Base-by-base conservation (phyloP, 2,888 invertebrate species). In the Siphonodentalium dalli region DNA sequence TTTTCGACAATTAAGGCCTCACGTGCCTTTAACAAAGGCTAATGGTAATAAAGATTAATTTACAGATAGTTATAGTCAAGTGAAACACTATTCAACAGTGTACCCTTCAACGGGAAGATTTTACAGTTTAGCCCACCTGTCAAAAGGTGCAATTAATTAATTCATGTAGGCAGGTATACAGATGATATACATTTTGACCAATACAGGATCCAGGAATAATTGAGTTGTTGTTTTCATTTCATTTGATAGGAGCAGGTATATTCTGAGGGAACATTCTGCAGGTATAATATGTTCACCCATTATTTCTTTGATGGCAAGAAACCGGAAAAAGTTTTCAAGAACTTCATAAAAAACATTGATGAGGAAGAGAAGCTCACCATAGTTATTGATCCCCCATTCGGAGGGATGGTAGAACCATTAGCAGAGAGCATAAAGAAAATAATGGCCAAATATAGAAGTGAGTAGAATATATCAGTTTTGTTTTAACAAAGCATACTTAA, bases 261-360 rank as follows among this genome's bases (percentile, higher is more conserved):
- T 63, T 57, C 73, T 5, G 63, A 68, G 1, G 45, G 71, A 13
- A 86, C 88, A 68, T 93, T 88, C 73, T 86, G 89, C 26, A 89
- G 89, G 86, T 95, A 91, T 82, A 96, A 95, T 80, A 88, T 92
- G 87, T 93, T 94, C 76, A 96, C 95, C 75, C 87, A 93, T 80
- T 87, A 91, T 75, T 90, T 94, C 75, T 93, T 93, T 73, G 70
- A 67, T 83, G 8, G 83, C 85, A 46, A 58, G 4, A 48, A 55
- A 18, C 58, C 56, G 7, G 59, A 58, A 34, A 54, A 50, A n/a
- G 62, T 34, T 7, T 72, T 71, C 56, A 39, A 54, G 13, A 40
- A 69, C 2, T 79, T 79, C 52, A n/a, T 73, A 3, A 35, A 37
- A 26, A 74, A 88, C 0, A n/a, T n/a, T n/a, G 86, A 87, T 50